Conservation (phyloP, 2,113 vertebrate species). For the Larimichthys crocea region DNA sequence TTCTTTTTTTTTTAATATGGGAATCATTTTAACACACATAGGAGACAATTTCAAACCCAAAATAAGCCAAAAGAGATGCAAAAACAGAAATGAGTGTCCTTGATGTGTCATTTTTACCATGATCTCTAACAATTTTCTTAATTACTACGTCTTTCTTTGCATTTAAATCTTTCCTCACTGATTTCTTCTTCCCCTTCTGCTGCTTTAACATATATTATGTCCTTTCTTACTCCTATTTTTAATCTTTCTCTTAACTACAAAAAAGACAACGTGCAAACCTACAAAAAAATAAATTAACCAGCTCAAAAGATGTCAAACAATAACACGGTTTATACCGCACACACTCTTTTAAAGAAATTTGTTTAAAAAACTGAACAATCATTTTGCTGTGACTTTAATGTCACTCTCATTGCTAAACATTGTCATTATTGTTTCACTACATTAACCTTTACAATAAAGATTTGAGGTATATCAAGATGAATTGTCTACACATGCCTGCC, state of each 20-base stretch:
- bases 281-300: conserved; percentile 48
- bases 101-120: conserved; percentile 21
- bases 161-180: conserved; percentile 1
- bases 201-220: neutral
- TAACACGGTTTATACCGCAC: conserved; percentile 45
- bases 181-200: neutral
- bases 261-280: conserved; percentile 66
- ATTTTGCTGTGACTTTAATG: conserved; percentile 88
- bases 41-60: conserved; percentile 74
- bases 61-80: conserved; percentile 46
- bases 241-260: conserved; percentile 24
- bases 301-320: conserved; percentile 48
- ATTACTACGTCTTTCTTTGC: neutral
- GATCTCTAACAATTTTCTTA: neutral
- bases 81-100: conserved; percentile 50
- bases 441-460: conserved; percentile 97
- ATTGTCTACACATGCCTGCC: conserved; percentile 95
- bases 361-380: conserved; percentile 77
- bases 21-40: conserved; percentile 81
- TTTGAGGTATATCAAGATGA: conserved; percentile 99
- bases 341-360: conserved; percentile 44
- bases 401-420: conserved; percentile 81
- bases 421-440: conserved; percentile 87
- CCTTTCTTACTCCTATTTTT: neutral
- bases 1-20: conserved; percentile 78